Conservation (phyloP, 2,113 vertebrate genomes). For the Theropithecus gelada region DNA sequence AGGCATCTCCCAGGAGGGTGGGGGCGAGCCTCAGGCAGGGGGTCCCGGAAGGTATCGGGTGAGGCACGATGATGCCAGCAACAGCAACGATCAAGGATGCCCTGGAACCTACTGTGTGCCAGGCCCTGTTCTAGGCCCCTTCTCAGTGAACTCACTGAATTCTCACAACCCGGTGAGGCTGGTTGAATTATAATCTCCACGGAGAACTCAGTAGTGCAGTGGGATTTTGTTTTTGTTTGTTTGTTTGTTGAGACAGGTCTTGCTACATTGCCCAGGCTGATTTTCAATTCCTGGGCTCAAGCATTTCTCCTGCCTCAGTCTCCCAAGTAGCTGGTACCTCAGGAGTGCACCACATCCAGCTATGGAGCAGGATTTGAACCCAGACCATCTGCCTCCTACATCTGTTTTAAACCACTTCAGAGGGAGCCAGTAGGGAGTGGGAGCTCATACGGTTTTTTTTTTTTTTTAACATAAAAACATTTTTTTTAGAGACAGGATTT, state of each 20-base stretch:
- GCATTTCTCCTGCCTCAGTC: no score
- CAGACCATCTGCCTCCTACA: fast-evolving
- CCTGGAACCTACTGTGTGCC: neutral
- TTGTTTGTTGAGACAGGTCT: no score
- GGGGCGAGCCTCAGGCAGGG: neutral
- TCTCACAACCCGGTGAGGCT: neutral
- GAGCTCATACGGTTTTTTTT: neutral
- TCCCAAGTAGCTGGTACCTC: no score
- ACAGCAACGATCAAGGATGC: neutral
- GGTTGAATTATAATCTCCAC: neutral
- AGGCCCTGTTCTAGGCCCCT: neutral
- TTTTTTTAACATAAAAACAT: no score
- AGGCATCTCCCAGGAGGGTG: neutral
- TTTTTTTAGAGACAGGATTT: no score
- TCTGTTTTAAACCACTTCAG: neutral
- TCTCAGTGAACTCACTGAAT: neutral
- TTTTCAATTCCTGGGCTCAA: no score
- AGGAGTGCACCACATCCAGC: no score
- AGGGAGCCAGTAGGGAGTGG: neutral
- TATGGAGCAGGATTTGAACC: neutral
- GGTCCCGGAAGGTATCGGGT: neutral
- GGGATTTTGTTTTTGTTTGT: neutral
- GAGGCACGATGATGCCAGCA: neutral
- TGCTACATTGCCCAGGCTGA: no score
- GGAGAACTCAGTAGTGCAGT: neutral